phyloP scores from a whole-genome alignment of 2,113 vertebrate genomes.

The Rostratula benghalensis region DNA sequence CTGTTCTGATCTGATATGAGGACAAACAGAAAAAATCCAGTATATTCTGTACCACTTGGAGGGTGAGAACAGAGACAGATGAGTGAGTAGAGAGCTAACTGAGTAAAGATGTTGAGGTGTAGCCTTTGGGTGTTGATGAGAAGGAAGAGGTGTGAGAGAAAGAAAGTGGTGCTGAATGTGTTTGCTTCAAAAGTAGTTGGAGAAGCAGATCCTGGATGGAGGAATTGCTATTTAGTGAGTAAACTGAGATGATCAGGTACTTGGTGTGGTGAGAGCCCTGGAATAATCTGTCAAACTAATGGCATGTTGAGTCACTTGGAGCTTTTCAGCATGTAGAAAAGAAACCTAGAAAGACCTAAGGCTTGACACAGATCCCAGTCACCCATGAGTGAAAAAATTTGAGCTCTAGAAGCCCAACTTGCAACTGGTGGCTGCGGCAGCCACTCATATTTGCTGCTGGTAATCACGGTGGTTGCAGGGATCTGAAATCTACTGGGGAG shows the following conservation, averaged over 20 bases:
- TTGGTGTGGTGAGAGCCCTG: background rate
- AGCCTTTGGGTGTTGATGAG: background rate
- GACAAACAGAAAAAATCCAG: background rate
- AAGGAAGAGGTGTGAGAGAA: background rate
- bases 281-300: constrained; percentile 38
- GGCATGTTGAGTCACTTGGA: constrained; percentile 37
- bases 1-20: background rate
- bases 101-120: background rate
- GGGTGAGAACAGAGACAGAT: background rate
- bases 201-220: background rate
- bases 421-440: background rate
- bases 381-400: background rate
- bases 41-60: background rate
- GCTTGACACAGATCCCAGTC: background rate
- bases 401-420: background rate
- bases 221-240: background rate
- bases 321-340: background rate
- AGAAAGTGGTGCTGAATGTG: background rate
- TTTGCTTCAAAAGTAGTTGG: background rate
- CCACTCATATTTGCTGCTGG: background rate
- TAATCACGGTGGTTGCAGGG: background rate
- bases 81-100: background rate
- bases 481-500: background rate
- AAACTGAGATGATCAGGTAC: background rate
- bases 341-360: constrained; percentile 34